Conservation (phyloP, 2,113 vertebrate genomes). For the Hippocampus guttulatus region DNA sequence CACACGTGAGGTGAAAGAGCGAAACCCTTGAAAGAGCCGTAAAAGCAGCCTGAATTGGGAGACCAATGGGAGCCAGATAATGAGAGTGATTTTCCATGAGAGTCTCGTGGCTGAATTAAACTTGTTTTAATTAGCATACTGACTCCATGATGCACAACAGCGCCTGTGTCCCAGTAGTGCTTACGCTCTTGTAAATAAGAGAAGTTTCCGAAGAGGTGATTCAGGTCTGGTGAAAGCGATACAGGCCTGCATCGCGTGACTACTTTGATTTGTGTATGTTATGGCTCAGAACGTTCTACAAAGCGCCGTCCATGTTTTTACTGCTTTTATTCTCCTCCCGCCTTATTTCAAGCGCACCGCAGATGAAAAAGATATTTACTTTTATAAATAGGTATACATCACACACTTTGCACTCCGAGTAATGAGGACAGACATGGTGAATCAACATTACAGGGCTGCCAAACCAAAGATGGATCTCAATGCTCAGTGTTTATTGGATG, state of each 20-base stretch:
- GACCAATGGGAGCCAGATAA: slow-evolving; percentile 58
- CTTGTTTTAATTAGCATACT: slow-evolving; percentile 50
- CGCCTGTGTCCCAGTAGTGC: slow-evolving; percentile 36
- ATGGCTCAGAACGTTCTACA: slow-evolving; percentile 25
- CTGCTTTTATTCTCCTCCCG: slow-evolving; percentile 34
- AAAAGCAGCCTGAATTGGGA: slow-evolving; percentile 42
- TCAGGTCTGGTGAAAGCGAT: slow-evolving; percentile 36
- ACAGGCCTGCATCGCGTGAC: slow-evolving; percentile 25
- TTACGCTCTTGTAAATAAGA: slow-evolving; percentile 35
- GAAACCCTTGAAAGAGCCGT: slow-evolving; percentile 61
- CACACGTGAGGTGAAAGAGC: slow-evolving; percentile 60
- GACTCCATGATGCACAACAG: slow-evolving; percentile 30
- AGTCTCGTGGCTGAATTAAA: slow-evolving; percentile 53
- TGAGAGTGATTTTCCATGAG: slow-evolving; percentile 51
- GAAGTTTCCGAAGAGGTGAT: slow-evolving; percentile 37
- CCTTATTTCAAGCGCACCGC: slow-evolving; percentile 31
- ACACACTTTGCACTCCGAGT: slow-evolving; percentile 26
- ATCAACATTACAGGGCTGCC: slow-evolving; percentile 42
- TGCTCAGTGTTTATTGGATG: background rate
- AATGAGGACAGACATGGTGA: slow-evolving; percentile 34
- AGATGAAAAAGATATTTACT: slow-evolving; percentile 12
- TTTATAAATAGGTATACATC: slow-evolving; percentile 50
- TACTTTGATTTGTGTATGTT: slow-evolving; percentile 28
- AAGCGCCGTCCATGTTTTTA: slow-evolving; percentile 15
- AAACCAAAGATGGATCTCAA: slow-evolving; percentile 52